These are phyloP conservation scores for Bombus pyrosoma DNA, from an alignment of 1,140 invertebrate genomes.

Conservation along the genomic window DNA sequence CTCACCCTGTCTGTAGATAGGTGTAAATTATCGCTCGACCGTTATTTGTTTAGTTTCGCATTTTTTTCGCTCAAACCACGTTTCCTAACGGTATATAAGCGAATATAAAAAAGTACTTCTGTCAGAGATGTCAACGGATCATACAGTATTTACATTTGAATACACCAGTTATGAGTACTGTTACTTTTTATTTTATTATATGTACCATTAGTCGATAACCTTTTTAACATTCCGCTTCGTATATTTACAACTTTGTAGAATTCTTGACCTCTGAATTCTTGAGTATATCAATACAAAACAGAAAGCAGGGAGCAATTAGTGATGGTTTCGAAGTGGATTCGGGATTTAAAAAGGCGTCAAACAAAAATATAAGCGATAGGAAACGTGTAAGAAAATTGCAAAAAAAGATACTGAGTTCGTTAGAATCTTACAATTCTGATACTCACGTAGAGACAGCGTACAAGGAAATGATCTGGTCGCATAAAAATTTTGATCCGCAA, in stretches of 20 bases:
- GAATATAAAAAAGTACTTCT: not conserved
- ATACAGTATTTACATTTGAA: not conserved
- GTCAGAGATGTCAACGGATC: rapidly evolving
- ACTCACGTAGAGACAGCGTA: not conserved
- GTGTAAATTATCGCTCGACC: not conserved
- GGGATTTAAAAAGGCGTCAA: not conserved
- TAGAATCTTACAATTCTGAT: not conserved
- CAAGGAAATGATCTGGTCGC: not conserved
- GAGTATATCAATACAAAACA: no score
- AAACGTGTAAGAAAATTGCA: not conserved
- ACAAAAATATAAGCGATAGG: not conserved
- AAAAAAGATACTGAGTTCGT: not conserved
- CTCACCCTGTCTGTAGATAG: not conserved
- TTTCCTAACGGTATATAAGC: not conserved
- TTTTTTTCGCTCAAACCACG: not conserved
- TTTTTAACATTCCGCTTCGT: no score
- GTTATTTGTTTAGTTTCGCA: not conserved
- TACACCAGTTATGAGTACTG: not conserved
- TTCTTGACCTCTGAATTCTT: no score
- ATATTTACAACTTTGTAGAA: no score
- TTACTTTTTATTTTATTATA: no score
- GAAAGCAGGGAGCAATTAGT: no score
- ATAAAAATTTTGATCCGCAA: not conserved
- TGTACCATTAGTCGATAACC: no score
- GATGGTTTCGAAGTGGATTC: no score